These are phyloP conservation scores for Saccostrea cuccullata DNA, from an alignment of 1,140 invertebrate species.

Conservation along the genomic window DNA sequence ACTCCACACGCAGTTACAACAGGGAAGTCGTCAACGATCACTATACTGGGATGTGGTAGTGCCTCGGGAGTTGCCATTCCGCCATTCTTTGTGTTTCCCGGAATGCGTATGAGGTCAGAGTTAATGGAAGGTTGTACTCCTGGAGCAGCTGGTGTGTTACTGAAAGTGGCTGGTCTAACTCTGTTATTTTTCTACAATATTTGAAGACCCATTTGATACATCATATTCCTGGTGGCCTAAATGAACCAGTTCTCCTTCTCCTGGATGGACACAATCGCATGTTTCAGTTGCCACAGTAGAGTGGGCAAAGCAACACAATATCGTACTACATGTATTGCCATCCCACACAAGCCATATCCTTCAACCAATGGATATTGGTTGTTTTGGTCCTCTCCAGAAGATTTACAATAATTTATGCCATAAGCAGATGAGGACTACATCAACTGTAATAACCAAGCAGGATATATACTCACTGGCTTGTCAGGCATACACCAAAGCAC, in stretches of 20 bases:
- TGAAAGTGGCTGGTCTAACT: constrained; percentile 29
- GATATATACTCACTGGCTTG: constrained; percentile 51
- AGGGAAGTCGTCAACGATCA: constrained; percentile 43
- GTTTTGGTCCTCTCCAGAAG: constrained; percentile 41
- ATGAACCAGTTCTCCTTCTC: constrained; percentile 73
- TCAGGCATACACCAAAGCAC: constrained; percentile 32
- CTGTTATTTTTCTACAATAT: constrained; percentile 21
- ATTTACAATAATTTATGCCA: constrained; percentile 51
- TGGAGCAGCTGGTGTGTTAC: constrained; percentile 30
- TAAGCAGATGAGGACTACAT: constrained; percentile 38
- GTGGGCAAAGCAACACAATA: constrained; percentile 57
- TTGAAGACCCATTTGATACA: constrained; percentile 19
- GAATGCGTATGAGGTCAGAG: constrained; percentile 47
- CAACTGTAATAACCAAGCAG: constrained; percentile 30
- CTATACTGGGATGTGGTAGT: constrained; percentile 63
- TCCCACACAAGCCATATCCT: constrained; percentile 51
- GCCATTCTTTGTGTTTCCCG: constrained; percentile 54
- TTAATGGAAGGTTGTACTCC: constrained; percentile 24
- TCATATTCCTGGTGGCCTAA: not conserved
- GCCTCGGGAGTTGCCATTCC: constrained; percentile 49
- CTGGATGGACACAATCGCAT: constrained; percentile 77
- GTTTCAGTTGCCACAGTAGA: constrained; percentile 43
- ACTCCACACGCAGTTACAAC: constrained; percentile 41
- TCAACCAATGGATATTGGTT: no score
- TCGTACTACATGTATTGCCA: constrained; percentile 60